phyloP scores from a whole-genome alignment of 2,113 vertebrate species.

The Dunckerocampus dactyliophorus region DNA sequence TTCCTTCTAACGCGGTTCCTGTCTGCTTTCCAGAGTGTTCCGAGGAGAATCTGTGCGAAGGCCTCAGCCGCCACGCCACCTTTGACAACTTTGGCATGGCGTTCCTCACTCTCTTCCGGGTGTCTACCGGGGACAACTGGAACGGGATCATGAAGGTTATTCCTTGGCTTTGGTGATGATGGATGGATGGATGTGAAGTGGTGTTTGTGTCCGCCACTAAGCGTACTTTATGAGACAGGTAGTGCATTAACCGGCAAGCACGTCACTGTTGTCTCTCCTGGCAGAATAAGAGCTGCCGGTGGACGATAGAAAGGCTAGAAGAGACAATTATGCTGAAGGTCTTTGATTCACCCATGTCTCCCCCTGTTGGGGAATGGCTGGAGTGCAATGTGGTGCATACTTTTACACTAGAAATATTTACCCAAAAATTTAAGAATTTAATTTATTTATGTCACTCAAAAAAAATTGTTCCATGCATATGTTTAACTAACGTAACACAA shows the following conservation, averaged over 20 bases:
- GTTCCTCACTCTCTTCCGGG: conserved; percentile 94
- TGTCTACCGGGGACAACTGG: conserved; percentile 98
- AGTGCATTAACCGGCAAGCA: conserved; percentile 31
- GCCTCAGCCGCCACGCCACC: conserved; percentile 92
- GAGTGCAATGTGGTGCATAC: background rate
- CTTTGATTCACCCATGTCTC: conserved; percentile 18
- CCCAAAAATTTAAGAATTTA: no score
- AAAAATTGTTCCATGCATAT: no score
- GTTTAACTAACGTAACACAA: no score
- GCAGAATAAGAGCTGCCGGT: conserved; percentile 28
- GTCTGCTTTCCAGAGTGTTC: conserved; percentile 81
- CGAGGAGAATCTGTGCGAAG: conserved; percentile 91
- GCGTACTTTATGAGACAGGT: conserved; percentile 20
- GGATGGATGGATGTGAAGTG: conserved; percentile 6
- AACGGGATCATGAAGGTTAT: conserved; percentile 98
- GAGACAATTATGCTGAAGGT: conserved; percentile 34
- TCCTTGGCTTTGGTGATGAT: conserved; percentile 22
- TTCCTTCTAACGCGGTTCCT: conserved; percentile 23
- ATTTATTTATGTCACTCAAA: no score
- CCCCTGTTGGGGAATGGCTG: conserved; percentile 35
- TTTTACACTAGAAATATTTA: background rate
- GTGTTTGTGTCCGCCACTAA: conserved; percentile 13
- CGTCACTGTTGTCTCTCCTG: conserved; percentile 33
- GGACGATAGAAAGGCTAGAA: background rate
- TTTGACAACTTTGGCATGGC: conserved; percentile 99